Evolutionary conservation across 2,888 invertebrate genomes (phyloP).

Genomic region (Atherix ibis): DNA sequence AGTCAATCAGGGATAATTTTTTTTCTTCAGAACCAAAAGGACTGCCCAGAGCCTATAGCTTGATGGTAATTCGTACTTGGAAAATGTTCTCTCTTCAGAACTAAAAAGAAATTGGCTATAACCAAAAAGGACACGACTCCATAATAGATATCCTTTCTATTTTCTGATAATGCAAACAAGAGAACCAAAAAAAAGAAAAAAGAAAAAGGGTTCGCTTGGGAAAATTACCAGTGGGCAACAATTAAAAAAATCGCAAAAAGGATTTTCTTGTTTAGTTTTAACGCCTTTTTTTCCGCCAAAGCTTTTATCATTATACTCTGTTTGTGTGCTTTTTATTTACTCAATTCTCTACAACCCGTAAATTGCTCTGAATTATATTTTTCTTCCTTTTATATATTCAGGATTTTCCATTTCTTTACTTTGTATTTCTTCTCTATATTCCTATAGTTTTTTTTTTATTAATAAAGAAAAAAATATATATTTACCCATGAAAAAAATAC

Average conservation of each 20-base stretch:
- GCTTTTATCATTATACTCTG: too few relatives aligned
- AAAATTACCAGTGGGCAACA: slow-evolving; percentile 16
- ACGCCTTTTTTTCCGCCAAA: slow-evolving; percentile 1
- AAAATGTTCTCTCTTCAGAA: not conserved
- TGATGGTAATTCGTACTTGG: too few relatives aligned
- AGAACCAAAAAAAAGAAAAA: too few relatives aligned
- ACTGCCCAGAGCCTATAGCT: not conserved
- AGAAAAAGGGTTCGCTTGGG: slow-evolving; percentile 12
- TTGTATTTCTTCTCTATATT: slow-evolving; percentile 5
- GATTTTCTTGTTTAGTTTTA: slow-evolving; percentile 15
- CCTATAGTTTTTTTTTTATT: slow-evolving; percentile 4
- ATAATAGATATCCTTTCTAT: not conserved
- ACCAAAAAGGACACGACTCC: not conserved
- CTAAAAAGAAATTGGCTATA: not conserved
- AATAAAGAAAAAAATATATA: too few relatives aligned
- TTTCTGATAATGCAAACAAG: not conserved
- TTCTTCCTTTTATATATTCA: too few relatives aligned
- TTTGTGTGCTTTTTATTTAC: too few relatives aligned
- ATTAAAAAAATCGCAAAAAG: slow-evolving; percentile 17
- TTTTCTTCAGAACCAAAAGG: not conserved
- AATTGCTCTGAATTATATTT: too few relatives aligned
- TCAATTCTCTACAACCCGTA: too few relatives aligned
- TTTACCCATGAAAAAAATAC: too few relatives aligned
- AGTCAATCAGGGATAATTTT: too few relatives aligned
- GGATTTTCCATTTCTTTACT: too few relatives aligned